Evolutionary conservation across 2,888 invertebrate species (phyloP), one percentile per base, ranked within the genome.

Genomic region (Pheosia tremula): DNA sequence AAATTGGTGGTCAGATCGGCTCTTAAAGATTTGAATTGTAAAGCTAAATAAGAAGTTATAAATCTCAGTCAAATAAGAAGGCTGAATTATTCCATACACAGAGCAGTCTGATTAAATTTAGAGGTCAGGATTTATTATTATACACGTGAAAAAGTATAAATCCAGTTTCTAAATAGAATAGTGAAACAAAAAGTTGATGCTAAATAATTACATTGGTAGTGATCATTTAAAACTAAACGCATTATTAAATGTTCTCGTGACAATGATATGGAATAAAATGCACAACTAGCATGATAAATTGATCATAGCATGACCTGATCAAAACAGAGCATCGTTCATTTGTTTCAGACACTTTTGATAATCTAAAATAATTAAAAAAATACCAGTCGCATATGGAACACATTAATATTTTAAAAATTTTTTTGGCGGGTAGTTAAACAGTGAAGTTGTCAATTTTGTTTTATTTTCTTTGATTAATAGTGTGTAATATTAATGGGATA

Each of bases 1-100:
- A 88, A 88, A 89, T 88, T 86, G 82, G 79, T 80, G 77, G 77
- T 81, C 80, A 80, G 85, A 86, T 86, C 78, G 66, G 62, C 72
- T 64, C 64, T 69, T 53, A 67, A 61, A 77, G 72, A 78, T 74
- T 71, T 68, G 61, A 69, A 65, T 72, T 64, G 76, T 64, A 69
- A 64, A 72, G 71, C 64, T 60, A 60, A 64, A 63, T 56, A 66
- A 60, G 61, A 59, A 47, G 41, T 49, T 58, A 70, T 75, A 59
- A 67, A 56, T 67, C 74, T 63, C 60, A 60, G 68, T 71, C 64
- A 68, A 65, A 63, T 63, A 63, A 63, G 38, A 41, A 39, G n/a
- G n/a, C n/a, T 39, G 56, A 41, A 37, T 37, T 37, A 53, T 53
- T 11, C 10, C 37, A 3, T 5, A n/a, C 37, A 9, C 37, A 37